Base-by-base conservation (phyloP, 2,797 vertebrate species). In the Acanthopagrus latus region DNA sequence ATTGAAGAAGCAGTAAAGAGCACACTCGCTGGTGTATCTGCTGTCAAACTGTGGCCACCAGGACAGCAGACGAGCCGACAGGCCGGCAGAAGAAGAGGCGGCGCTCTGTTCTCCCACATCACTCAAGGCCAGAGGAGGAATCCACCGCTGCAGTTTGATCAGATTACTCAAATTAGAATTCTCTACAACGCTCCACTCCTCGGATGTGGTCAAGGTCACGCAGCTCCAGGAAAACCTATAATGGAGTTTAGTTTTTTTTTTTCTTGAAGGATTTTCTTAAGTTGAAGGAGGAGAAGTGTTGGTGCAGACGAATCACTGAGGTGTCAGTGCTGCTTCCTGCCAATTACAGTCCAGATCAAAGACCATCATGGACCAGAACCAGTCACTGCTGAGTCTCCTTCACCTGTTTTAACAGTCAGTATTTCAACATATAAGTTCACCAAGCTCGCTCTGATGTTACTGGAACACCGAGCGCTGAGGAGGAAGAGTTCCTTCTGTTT, bases 141-240 rank as follows among this genome's bases (percentile, higher is more conserved):
- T 51, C 47, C 13, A 66, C 57, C 43, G 54, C 47, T 64, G 67
- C 23, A 2, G 69, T 65, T 70, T 72, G 55, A 71, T 84, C 59
- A 71, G 20, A 64, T 20, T 3, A 7, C 52, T 38, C 20, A 41
- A 76, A 83, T 83, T 75, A 33, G 48, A 86, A 77, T 69, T 71
- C 65, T 69, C 64, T 38, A 41, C 43, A 58, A 64, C 59, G 27
- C 46, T 38, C 47, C 60, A 38, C 55, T 59, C 55, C 9, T 1
- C 27, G 47, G n/a, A 78, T 73, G 59, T 62, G 44, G 56, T 82
- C n/a, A 52, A 84, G 82, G 80, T 86, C 71, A 82, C 33, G n/a
- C n/a, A 70, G 60, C 50, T 68, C 4, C 0, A 16, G 33, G 48
- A 68, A 76, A 80, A 60, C 10, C 29, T 41, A 23, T 47, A 62